Conservation (phyloP, 2,888 invertebrate species). For the Megastigmus dorsalis region DNA sequence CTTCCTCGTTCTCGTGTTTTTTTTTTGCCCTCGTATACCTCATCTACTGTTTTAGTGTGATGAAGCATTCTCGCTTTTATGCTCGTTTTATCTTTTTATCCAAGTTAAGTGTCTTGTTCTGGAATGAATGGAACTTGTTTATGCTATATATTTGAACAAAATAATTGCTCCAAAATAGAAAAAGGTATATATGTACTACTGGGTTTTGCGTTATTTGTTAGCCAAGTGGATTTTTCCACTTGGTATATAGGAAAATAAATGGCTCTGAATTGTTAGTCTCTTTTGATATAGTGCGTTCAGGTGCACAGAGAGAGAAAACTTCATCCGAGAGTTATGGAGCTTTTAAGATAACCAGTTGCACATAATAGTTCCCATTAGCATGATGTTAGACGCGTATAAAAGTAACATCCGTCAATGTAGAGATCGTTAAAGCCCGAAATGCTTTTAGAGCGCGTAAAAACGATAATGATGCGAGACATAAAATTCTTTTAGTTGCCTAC, state of each 20-base stretch:
- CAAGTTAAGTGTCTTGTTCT: background rate
- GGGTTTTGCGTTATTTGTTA: too few species aligned
- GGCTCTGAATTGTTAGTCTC: background rate
- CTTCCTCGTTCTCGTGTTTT: too few species aligned
- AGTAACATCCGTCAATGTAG: background rate
- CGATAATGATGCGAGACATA: too few species aligned
- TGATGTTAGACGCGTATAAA: background rate
- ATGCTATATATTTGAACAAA: too few species aligned
- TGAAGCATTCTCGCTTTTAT: background rate
- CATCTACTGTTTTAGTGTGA: background rate
- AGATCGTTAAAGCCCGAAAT: too few species aligned
- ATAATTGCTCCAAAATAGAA: too few species aligned
- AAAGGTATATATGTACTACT: too few species aligned
- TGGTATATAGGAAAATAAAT: background rate
- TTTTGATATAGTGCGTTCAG: conserved; percentile 20
- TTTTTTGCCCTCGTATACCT: too few species aligned
- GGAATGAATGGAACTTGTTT: too few species aligned
- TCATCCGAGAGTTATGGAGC: conserved; percentile 18
- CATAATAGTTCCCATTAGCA: conserved; percentile 11
- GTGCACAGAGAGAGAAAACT: conserved; percentile 3
- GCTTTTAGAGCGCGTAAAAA: too few species aligned
- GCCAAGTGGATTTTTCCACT: too few species aligned
- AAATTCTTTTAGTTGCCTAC: too few species aligned
- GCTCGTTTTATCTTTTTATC: background rate
- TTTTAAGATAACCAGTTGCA: conserved; percentile 35